These are phyloP conservation scores for Ianthella basta DNA, from an alignment of 37 sponge, comb jelly and placozoan genomes.

Conservation along the genomic window DNA sequence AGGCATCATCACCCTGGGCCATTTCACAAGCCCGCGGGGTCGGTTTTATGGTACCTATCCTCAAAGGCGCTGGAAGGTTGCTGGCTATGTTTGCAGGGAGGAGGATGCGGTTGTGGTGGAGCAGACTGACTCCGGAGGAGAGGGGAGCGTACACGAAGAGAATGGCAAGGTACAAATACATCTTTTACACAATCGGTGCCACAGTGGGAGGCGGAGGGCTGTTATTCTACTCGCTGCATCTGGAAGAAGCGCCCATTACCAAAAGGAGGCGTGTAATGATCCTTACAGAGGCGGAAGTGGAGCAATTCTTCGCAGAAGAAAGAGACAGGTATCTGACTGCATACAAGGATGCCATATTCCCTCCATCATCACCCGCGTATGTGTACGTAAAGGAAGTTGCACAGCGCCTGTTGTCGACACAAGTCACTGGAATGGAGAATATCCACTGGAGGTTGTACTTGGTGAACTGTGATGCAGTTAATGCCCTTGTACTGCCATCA, in stretches of 20 bases:
- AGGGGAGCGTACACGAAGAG: conserved; percentile 4
- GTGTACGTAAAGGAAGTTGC: conserved; percentile 7
- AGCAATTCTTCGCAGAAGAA: conserved; percentile 30
- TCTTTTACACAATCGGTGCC: conserved; percentile 36
- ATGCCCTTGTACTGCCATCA: conserved; percentile 63
- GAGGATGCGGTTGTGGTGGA: conserved; percentile 42
- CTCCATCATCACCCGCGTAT: conserved; percentile 29
- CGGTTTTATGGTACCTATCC: conserved; percentile 19
- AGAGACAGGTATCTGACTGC: not conserved
- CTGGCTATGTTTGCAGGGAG: conserved; percentile 42
- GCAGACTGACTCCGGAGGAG: conserved; percentile 32
- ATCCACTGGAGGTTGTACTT: conserved; percentile 59
- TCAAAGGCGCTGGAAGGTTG: conserved; percentile 12
- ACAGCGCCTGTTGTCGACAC: not conserved
- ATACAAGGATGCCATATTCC: not conserved
- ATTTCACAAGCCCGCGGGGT: not conserved
- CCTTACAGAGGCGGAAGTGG: conserved; percentile 29
- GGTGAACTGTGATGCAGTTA: conserved; percentile 40
- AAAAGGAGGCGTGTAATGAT: conserved; percentile 55
- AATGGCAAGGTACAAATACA: not conserved
- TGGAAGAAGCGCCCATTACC: conserved; percentile 64
- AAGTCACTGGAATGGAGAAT: conserved; percentile 11
- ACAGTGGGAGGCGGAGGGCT: not conserved
- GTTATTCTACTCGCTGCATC: conserved; percentile 42
- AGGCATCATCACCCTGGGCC: too few species aligned